Conservation (phyloP, 2,797 vertebrate species). For the Bovichtus variegatus region DNA sequence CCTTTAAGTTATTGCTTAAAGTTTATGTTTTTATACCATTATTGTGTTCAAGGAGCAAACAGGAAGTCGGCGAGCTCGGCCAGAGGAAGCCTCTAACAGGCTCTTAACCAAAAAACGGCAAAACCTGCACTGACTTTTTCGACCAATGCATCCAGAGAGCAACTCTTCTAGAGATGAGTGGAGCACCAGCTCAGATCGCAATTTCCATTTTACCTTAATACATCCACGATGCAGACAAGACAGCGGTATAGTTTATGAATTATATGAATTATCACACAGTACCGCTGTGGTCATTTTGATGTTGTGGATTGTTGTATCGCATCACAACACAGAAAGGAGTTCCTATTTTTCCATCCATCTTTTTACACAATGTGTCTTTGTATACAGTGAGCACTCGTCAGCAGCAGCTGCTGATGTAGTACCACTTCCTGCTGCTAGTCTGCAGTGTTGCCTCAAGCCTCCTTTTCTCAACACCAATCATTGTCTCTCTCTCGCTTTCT, state of each 20-base stretch:
- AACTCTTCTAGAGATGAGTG: neutral
- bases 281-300: neutral
- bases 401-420: conserved; percentile 58
- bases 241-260: neutral
- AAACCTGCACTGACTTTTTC: neutral
- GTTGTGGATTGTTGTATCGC: neutral
- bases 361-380: conserved; percentile 1
- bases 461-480: conserved; percentile 57
- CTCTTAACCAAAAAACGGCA: neutral
- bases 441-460: conserved; percentile 71
- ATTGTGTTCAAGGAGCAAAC: neutral
- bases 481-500: conserved; percentile 34
- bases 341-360: conserved; percentile 1
- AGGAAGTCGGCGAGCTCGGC: neutral
- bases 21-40: neutral
- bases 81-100: neutral
- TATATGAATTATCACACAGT: neutral
- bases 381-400: neutral
- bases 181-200: neutral
- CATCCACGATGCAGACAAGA: neutral
- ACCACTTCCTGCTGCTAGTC: conserved; percentile 68
- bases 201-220: neutral
- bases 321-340: neutral
- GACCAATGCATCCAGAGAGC: neutral
- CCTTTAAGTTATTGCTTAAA: neutral